Percentiles rank a stretch among this genome's conserved stretches.
Conservation (phyloP, 30 jellyfish, hydroid and myxozoan species). For the Turritopsis dohrnii region DNA sequence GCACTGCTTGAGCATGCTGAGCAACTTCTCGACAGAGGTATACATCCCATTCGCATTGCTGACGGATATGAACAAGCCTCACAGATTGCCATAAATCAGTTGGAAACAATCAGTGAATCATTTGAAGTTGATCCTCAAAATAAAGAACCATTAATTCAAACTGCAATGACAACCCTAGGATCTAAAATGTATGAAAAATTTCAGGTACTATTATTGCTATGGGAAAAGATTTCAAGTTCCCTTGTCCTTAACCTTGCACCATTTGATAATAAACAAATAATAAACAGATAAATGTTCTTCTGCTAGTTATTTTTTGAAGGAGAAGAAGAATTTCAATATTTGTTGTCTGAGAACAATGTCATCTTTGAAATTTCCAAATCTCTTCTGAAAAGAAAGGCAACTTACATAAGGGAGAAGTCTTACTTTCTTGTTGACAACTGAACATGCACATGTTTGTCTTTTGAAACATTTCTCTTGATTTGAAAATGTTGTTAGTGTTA, state of each 20-base stretch:
- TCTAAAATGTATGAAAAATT: constrained; percentile 86
- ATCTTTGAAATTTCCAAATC: no score
- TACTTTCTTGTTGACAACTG: no score
- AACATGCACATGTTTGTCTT: not conserved
- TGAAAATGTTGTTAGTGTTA: not conserved
- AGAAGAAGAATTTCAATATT: no score
- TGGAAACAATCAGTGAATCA: constrained; percentile 86
- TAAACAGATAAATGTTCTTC: not conserved
- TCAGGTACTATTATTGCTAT: not conserved
- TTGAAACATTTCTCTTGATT: not conserved
- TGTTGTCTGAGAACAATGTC: no score
- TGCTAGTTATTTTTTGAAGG: no score
- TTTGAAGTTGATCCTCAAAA: constrained; percentile 60
- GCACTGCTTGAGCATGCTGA: constrained; percentile 98
- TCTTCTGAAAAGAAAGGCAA: no score
- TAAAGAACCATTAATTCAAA: constrained; percentile 76
- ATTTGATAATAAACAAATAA: no score
- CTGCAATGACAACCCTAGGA: constrained; percentile 99
- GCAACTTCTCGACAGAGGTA: constrained; percentile 81
- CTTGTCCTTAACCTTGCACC: no score
- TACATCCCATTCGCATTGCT: constrained; percentile 98
- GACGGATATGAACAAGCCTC: constrained; percentile 99
- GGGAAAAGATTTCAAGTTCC: no score
- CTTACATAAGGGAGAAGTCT: no score
- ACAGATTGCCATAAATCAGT: constrained; percentile 69